Evolutionary conservation across 2,113 vertebrate genomes (phyloP).

Genomic region (Todiramphus chloris): DNA sequence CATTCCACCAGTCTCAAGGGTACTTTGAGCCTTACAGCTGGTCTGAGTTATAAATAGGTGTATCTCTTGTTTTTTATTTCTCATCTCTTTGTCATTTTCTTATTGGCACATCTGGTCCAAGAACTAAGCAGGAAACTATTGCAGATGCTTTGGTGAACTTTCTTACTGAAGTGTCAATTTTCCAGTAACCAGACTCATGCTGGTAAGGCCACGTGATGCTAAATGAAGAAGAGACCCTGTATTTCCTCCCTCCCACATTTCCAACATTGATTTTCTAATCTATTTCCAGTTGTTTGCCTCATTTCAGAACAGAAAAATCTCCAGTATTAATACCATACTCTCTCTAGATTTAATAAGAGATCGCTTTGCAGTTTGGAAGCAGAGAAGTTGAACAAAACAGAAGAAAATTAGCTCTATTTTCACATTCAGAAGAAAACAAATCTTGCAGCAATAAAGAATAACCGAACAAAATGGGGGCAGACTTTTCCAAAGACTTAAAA

Average conservation of each 20-base stretch:
- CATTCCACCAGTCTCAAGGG: slow-evolving; percentile 18
- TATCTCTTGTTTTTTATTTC: slow-evolving; percentile 14
- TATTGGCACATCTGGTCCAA: background rate
- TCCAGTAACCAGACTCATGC: background rate
- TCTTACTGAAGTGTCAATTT: background rate
- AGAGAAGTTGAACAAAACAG: background rate
- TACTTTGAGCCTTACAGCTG: slow-evolving; percentile 1
- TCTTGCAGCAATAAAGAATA: background rate
- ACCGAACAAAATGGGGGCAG: background rate
- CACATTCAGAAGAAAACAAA: background rate
- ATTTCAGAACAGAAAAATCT: slow-evolving; percentile 4
- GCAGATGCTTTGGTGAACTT: background rate
- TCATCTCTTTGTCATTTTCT: background rate
- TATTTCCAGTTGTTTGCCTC: background rate
- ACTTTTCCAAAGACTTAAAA: background rate
- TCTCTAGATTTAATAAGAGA: background rate
- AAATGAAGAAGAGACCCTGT: background rate
- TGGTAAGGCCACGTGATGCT: background rate
- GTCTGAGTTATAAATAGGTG: slow-evolving; percentile 37
- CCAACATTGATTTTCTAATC: slow-evolving; percentile 42
- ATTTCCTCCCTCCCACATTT: slow-evolving; percentile 15
- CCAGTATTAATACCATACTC: background rate
- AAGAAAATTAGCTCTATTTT: background rate
- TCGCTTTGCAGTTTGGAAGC: slow-evolving; percentile 2
- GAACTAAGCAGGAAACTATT: slow-evolving; percentile 1